Percentiles rank a stretch among this genome's conserved stretches.
Conservation (phyloP, 2,888 invertebrate genomes). For the Drosophila antonietae region DNA sequence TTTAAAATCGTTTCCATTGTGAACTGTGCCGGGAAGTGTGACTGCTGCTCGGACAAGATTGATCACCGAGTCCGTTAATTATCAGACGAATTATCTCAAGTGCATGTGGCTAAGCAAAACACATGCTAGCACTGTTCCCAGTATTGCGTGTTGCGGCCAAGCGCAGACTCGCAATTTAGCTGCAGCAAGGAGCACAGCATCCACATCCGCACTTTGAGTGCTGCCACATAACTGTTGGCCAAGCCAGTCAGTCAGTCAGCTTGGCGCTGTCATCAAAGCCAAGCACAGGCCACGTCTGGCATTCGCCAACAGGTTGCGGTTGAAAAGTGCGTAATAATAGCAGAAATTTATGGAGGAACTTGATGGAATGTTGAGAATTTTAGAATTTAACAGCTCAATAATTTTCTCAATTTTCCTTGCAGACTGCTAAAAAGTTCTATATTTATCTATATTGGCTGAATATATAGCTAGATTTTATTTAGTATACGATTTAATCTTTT, state of each 20-base stretch:
- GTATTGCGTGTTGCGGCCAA: neutral
- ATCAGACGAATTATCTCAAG: constrained; percentile 44
- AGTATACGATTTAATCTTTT: too few relatives aligned
- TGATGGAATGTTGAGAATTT: neutral
- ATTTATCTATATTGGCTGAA: too few relatives aligned
- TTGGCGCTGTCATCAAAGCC: constrained; percentile 11
- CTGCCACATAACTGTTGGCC: neutral
- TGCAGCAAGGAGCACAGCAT: constrained; percentile 58
- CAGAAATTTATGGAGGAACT: neutral
- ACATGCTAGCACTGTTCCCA: constrained; percentile 28
- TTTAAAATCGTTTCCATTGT: constrained; percentile 28
- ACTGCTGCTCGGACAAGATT: constrained; percentile 34
- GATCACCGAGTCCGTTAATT: constrained; percentile 49
- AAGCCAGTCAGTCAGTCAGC: constrained; percentile 47
- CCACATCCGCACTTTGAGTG: constrained; percentile 45
- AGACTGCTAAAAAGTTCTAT: too few relatives aligned
- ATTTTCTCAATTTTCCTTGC: neutral
- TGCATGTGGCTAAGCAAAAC: constrained; percentile 21
- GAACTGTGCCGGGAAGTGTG: neutral
- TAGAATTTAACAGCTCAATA: neutral
- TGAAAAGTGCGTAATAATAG: constrained; percentile 25
- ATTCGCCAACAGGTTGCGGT: constrained; percentile 33
- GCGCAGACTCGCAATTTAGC: constrained; percentile 50
- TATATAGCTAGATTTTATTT: too few relatives aligned
- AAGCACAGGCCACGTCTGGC: constrained; percentile 11